Evolutionary conservation across 2,888 invertebrate genomes (phyloP).

Genomic region (Agrypnus murinus): DNA sequence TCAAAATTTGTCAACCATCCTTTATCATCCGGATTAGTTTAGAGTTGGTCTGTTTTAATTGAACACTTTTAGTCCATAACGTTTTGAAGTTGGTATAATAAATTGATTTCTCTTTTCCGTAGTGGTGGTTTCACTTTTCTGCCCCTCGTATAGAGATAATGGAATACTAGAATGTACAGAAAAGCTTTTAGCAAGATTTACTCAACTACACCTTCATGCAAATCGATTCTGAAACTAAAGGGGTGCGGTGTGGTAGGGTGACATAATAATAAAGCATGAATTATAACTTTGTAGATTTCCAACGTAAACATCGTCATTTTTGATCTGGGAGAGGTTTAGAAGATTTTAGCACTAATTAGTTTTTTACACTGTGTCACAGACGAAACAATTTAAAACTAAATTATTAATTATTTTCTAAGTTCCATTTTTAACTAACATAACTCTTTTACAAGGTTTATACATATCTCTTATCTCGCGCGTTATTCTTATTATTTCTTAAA

Average conservation of each 20-base stretch:
- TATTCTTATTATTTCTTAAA: no score
- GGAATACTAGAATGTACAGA: slow-evolving; percentile 28
- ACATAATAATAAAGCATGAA: slow-evolving; percentile 6
- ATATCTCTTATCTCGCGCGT: no score
- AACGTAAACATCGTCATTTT: no score
- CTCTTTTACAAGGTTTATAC: no score
- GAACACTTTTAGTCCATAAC: slow-evolving; percentile 24
- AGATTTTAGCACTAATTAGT: no score
- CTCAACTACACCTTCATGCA: slow-evolving; percentile 27
- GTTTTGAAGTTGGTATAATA: neutral
- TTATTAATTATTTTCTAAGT: no score
- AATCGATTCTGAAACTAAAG: slow-evolving; percentile 10
- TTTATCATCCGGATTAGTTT: slow-evolving; percentile 22
- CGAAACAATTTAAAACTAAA: no score
- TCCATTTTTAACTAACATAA: no score
- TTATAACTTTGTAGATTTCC: neutral
- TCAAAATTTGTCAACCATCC: slow-evolving; percentile 13
- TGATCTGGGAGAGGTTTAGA: no score
- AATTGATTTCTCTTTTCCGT: slow-evolving; percentile 11
- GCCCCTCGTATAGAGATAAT: slow-evolving; percentile 15
- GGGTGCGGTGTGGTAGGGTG: neutral
- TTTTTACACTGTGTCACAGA: no score
- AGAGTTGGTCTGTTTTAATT: slow-evolving; percentile 20
- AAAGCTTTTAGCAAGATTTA: slow-evolving; percentile 28
- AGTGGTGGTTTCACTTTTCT: neutral